phyloP scores from a whole-genome alignment of 1,140 invertebrate genomes.

The Ostrea edulis region DNA sequence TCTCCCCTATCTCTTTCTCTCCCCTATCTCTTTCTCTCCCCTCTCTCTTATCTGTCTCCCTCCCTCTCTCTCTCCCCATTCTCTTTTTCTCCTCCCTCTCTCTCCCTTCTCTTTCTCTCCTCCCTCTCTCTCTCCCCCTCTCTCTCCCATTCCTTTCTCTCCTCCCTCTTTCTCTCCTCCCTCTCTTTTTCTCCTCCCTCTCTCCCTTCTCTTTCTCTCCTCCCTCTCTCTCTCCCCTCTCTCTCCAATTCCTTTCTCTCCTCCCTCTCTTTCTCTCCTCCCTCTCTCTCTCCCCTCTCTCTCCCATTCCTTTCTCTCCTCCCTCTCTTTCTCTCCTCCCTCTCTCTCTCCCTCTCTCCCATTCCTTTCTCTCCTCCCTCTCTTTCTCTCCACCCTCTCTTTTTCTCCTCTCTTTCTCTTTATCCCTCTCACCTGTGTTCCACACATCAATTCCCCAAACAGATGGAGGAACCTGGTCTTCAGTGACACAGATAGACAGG shows the following conservation, averaged over 20 bases:
- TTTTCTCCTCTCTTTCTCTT: not conserved
- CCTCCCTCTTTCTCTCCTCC: not conserved
- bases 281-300: not conserved
- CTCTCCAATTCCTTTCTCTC: too few relatives aligned
- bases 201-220: constrained; percentile 76
- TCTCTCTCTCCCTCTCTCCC: too few relatives aligned
- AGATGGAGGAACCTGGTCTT: constrained; percentile 79
- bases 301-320: constrained; percentile 55
- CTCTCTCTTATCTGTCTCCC: too few relatives aligned
- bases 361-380: too few relatives aligned
- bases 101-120: constrained; percentile 76
- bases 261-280: not conserved
- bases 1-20: constrained; percentile 78
- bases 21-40: too few relatives aligned
- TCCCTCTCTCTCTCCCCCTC: too few relatives aligned
- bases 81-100: not conserved
- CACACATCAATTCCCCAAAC: constrained; percentile 83
- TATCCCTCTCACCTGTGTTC: constrained; percentile 81
- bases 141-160: too few relatives aligned
- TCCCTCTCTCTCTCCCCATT: not conserved
- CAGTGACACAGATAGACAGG: constrained; percentile 58
- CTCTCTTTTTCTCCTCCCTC: not conserved
- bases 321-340: not conserved
- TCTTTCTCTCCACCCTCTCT: not conserved
- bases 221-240: constrained; percentile 67